Conservation (phyloP, 2,888 invertebrate genomes). For the Drosophila rellima region DNA sequence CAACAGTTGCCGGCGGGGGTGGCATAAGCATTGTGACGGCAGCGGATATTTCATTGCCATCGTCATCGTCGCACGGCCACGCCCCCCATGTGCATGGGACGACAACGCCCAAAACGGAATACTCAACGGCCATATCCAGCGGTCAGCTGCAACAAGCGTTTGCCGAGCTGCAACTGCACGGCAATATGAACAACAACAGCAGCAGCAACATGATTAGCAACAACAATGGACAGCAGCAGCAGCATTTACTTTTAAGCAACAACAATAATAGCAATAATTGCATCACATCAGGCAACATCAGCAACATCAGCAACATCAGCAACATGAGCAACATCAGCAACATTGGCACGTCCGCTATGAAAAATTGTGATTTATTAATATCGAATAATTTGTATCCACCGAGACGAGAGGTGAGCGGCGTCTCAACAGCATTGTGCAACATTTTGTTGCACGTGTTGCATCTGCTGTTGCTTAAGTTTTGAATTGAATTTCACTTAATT, state of each 20-base stretch:
- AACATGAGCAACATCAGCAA: conserved; percentile 35
- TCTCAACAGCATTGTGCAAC: conserved; percentile 1
- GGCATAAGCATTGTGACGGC: conserved; percentile 57
- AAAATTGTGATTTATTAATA: conserved; percentile 85
- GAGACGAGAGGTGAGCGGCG: conserved; percentile 84
- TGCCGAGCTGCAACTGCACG: conserved; percentile 65
- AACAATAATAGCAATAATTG: conserved; percentile 82
- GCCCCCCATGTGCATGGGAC: conserved; percentile 66
- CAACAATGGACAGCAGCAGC: conserved; percentile 25
- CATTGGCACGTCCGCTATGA: conserved; percentile 69
- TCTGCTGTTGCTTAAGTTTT: background rate
- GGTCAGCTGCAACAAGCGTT: conserved; percentile 76
- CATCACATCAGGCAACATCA: conserved; percentile 41
- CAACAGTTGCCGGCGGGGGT: conserved; percentile 52
- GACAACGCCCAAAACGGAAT: conserved; percentile 81
- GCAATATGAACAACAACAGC: conserved; percentile 52
- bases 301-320: conserved; percentile 29
- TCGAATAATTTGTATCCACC: conserved; percentile 86
- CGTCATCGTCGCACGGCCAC: conserved; percentile 24
- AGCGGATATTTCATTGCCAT: conserved; percentile 57
- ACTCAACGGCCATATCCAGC: conserved; percentile 75
- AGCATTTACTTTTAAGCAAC: conserved; percentile 78
- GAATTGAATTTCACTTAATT: background rate
- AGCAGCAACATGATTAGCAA: conserved; percentile 36
- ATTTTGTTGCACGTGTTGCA: conserved; percentile 4